Evolutionary conservation across 2,113 vertebrate genomes (phyloP).

Genomic region (Platysternon megacephalum): DNA sequence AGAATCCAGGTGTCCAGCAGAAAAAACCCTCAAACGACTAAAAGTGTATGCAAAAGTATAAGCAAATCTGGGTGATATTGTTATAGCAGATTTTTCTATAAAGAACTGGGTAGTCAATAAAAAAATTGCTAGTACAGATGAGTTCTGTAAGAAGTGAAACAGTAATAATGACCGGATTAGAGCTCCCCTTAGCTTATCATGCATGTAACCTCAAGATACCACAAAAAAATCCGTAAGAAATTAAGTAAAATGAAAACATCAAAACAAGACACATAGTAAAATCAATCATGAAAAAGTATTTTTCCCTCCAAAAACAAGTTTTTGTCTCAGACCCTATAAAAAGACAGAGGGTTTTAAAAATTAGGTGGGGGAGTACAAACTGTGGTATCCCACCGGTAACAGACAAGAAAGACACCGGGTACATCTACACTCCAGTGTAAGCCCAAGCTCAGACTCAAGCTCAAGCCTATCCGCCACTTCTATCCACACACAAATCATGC

Average conservation of each 20-base stretch:
- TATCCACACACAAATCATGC: too few relatives aligned
- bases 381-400: not conserved
- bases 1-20: too few relatives aligned
- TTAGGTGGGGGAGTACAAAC: not conserved
- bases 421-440: not conserved
- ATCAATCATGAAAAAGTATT: not conserved
- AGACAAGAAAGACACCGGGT: not conserved
- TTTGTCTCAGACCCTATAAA: not conserved
- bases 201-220: not conserved
- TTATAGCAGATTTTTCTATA: too few relatives aligned
- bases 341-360: not conserved
- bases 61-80: too few relatives aligned
- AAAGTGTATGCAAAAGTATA: too few relatives aligned
- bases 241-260: not conserved
- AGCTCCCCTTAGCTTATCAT: too few relatives aligned
- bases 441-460: too few relatives aligned
- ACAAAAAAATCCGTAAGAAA: not conserved
- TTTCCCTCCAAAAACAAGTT: not conserved
- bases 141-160: too few relatives aligned
- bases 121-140: too few relatives aligned
- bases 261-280: not conserved
- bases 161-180: too few relatives aligned
- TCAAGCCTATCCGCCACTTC: not conserved
- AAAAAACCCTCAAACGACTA: too few relatives aligned
- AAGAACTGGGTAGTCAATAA: too few relatives aligned